These are phyloP conservation scores for Oryzias sinensis DNA, from an alignment of 2,797 vertebrate genomes.

Conservation along the genomic window DNA sequence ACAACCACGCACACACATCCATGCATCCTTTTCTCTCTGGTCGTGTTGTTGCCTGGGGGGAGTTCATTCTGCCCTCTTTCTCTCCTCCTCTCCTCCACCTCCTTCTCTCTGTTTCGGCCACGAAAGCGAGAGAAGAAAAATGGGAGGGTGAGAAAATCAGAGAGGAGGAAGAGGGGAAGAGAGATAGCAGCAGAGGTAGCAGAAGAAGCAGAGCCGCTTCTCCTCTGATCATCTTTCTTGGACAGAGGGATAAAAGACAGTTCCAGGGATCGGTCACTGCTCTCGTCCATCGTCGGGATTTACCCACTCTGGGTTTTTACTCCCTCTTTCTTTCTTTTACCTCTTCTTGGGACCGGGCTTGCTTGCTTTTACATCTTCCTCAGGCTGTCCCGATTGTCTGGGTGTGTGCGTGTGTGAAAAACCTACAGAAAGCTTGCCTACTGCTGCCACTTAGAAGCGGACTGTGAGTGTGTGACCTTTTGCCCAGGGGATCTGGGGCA, in stretches of 20 bases:
- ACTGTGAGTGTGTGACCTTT: slow-evolving; percentile 69
- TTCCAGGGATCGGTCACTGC: slow-evolving; percentile 59
- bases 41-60: slow-evolving; percentile 76
- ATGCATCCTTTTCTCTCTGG: slow-evolving; percentile 61
- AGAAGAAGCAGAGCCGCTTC: slow-evolving; percentile 61
- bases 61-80: slow-evolving; percentile 71
- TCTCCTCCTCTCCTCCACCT: slow-evolving; percentile 69
- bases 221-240: slow-evolving; percentile 76
- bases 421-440: slow-evolving; percentile 38
- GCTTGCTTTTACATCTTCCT: slow-evolving; percentile 49
- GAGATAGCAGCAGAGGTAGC: slow-evolving; percentile 60
- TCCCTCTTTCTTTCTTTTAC: slow-evolving; percentile 45
- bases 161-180: slow-evolving; percentile 34
- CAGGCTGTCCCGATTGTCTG: slow-evolving; percentile 52
- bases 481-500: slow-evolving; percentile 53
- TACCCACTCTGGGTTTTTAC: slow-evolving; percentile 58
- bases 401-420: slow-evolving; percentile 48
- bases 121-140: slow-evolving; percentile 56
- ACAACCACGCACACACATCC: slow-evolving; percentile 15
- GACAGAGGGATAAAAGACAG: slow-evolving; percentile 73
- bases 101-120: slow-evolving; percentile 71
- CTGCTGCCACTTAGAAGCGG: slow-evolving; percentile 55
- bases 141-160: slow-evolving; percentile 38
- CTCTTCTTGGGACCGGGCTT: slow-evolving; percentile 56
- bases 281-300: slow-evolving; percentile 74